Percentiles rank a stretch among this genome's conserved stretches.
Evolutionary conservation across 1,140 invertebrate genomes (phyloP).

Genomic region (Manduca sexta): DNA sequence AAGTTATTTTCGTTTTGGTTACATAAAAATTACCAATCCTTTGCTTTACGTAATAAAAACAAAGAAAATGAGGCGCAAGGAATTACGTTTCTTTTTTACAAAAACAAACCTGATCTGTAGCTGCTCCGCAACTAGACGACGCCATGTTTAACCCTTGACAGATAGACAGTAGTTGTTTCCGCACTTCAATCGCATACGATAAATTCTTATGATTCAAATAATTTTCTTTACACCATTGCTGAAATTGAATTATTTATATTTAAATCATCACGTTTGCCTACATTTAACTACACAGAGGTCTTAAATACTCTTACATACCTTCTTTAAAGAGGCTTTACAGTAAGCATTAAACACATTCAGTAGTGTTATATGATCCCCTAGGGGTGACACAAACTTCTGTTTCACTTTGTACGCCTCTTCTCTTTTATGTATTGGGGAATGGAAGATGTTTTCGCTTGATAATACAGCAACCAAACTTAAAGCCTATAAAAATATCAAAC

Average conservation of each 20-base stretch:
- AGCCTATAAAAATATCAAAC: no score
- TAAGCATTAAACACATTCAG: conserved; percentile 92
- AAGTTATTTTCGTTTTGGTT: no score
- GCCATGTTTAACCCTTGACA: conserved; percentile 81
- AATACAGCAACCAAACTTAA: conserved; percentile 76
- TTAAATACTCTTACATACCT: no score
- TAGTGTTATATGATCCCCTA: conserved; percentile 95
- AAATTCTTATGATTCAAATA: conserved; percentile 91
- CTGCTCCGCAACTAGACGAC: conserved; percentile 82
- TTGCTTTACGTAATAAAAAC: no score
- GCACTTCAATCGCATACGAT: conserved; percentile 85
- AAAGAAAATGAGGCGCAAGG: no score
- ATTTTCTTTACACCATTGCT: conserved; percentile 94
- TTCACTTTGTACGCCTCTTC: conserved; percentile 80
- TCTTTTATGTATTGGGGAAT: conserved; percentile 74
- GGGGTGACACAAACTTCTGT: conserved; percentile 87
- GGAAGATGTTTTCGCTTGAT: conserved; percentile 77
- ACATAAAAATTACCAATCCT: no score
- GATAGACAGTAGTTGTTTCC: conserved; percentile 87
- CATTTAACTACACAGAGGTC: no score
- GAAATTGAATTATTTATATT: conserved; percentile 35
- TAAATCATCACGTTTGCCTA: neutral
- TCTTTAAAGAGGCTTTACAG: conserved; percentile 81
- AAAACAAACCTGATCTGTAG: conserved; percentile 78
- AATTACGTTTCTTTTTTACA: no score